A percentile compares a stretch with the other conserved stretches of the same genome.
These are phyloP conservation scores for Corbicula japonica DNA, from an alignment of 2,888 invertebrate genomes.

Conservation along the genomic window DNA sequence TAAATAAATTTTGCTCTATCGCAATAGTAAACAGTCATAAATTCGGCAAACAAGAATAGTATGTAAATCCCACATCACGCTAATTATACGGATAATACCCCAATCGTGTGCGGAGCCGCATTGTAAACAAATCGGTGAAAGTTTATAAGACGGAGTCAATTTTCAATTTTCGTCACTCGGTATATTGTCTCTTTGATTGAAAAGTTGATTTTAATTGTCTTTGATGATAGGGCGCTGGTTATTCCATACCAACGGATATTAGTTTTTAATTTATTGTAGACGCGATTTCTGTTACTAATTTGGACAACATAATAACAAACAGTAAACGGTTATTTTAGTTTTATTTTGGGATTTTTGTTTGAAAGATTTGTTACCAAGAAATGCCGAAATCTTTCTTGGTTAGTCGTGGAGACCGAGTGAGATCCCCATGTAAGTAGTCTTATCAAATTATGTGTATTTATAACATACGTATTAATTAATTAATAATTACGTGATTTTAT, in stretches of 20 bases:
- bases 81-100: conserved; percentile 52
- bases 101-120: conserved; percentile 24
- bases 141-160: conserved; percentile 44
- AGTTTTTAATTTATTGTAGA: not conserved
- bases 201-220: conserved; percentile 6
- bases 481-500: too few relatives aligned
- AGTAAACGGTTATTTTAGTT: conserved; percentile 1
- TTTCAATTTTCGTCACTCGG: conserved; percentile 25
- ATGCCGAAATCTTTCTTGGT: conserved; percentile 65
- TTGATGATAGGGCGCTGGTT: not conserved
- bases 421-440: conserved; percentile 17
- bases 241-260: too few relatives aligned
- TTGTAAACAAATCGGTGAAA: conserved; percentile 33
- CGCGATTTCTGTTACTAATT: not conserved
- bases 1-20: conserved; percentile 62
- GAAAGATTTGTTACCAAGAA: not conserved
- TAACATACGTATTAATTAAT: too few relatives aligned
- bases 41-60: conserved; percentile 54
- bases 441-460: too few relatives aligned
- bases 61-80: conserved; percentile 54
- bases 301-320: not conserved
- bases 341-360: not conserved
- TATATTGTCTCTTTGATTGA: conserved; percentile 23
- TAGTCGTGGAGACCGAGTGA: conserved; percentile 41
- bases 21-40: conserved; percentile 59